Evolutionary conservation across 2,888 invertebrate genomes (phyloP).

Genomic region (Drosophila differens): DNA sequence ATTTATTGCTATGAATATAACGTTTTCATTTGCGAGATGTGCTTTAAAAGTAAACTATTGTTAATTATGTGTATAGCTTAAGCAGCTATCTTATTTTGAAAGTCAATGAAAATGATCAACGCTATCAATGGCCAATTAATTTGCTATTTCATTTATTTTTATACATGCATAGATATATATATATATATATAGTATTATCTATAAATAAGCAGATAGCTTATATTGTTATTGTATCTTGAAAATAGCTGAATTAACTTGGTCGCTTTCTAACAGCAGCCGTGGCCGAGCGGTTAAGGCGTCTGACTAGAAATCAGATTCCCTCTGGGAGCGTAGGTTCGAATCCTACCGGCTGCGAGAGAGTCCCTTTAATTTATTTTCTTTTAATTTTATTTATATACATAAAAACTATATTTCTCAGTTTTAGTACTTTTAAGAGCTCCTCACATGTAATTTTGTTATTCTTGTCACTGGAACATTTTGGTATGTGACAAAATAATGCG

Average conservation of each 20-base stretch:
- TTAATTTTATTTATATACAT: not conserved
- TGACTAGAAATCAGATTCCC: conserved; percentile 88
- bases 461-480: conserved; percentile 15
- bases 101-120: conserved; percentile 1
- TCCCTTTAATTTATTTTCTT: not conserved
- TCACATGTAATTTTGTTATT: not conserved
- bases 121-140: conserved; percentile 15
- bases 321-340: conserved; percentile 95
- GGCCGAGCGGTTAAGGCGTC: conserved; percentile 75
- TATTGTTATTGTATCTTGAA: not conserved
- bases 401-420: not conserved
- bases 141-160: conserved; percentile 18
- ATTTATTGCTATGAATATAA: conserved; percentile 52
- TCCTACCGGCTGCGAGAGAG: conserved; percentile 91
- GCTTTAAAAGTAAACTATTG: conserved; percentile 4
- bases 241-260: not conserved
- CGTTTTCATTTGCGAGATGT: conserved; percentile 31
- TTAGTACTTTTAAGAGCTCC: conserved; percentile 4
- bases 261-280: conserved; percentile 43
- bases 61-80: not conserved
- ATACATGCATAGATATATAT: not conserved
- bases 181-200: not conserved
- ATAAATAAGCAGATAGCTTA: conserved; percentile 1
- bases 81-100: not conserved
- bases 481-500: conserved; percentile 67